Evolutionary conservation across 1,140 invertebrate genomes (phyloP), one percentile per base, ranked within the genome.

Genomic region (Vanessa atalanta): DNA sequence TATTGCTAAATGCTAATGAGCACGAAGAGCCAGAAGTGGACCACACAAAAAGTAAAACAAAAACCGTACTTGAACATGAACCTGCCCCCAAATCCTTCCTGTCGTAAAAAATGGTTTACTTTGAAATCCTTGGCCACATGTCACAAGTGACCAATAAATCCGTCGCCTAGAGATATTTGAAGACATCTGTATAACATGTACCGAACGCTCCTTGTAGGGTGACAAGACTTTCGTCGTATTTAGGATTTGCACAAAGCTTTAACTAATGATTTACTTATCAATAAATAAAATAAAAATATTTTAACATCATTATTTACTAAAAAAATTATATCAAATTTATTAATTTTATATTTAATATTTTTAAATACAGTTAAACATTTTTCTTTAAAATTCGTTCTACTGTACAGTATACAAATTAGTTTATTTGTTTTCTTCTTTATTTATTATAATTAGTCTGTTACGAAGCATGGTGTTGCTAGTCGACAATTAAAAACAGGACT

Each of bases 101-200:
- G 77, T 77, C 71, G 57, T 76, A 77, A 82, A 75, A 77, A 70
- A 68, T 37, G 23, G 47, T 43, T 71, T 55, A 67, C 63, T 60
- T 53, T 76, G 73, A 77, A 66, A 26, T 47, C 65, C 57, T n/a
- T 66, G 65, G 63, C 70, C 76, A 74, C 70, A 76, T 79, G 76
- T 75, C 63, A 73, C 70, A 72, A 79, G 76, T 71, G 68, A 51
- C 65, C 80, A 80, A 82, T 83, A 85, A 85, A 85, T 85, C 79
- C 78, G 47, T 79, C 76, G 73, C 20, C 63, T 5, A 70, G 51
- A 16, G 53, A 70, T 75, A 71, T 67, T 69, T 72, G 71, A 75
- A 78, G 76, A 83, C 82, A 83, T 85, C 82, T 85, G 82, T 74
- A 76, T 15, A 63, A 67, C 55, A 68, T 50, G 53, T 53, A 43